These are phyloP conservation scores for Muricea muricata DNA, from an alignment of 92 coral and sea anemone genomes.

Conservation along the genomic window DNA sequence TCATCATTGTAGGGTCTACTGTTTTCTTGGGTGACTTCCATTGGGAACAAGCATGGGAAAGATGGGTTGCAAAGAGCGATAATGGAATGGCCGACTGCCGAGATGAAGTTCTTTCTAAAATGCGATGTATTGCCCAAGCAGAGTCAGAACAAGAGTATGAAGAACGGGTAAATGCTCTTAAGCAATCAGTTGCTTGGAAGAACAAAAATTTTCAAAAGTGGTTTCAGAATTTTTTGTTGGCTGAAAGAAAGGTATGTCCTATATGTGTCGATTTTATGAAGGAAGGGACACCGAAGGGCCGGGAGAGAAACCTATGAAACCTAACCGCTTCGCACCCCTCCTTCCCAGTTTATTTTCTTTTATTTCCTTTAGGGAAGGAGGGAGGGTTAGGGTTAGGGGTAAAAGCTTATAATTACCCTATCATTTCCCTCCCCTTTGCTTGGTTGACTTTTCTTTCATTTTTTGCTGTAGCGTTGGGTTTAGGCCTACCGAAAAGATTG, in stretches of 20 bases:
- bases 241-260: conserved; percentile 34
- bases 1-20: not conserved
- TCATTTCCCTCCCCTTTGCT: no score
- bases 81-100: conserved; percentile 39
- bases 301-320: no score
- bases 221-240: conserved; percentile 21
- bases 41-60: conserved; percentile 39
- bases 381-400: no score
- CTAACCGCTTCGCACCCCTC: no score
- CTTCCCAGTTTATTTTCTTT: no score
- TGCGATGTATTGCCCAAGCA: conserved; percentile 26
- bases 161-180: conserved; percentile 5
- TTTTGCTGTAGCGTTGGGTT: conserved; percentile 55
- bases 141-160: conserved; percentile 35
- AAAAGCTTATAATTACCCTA: no score
- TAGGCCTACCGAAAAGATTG: conserved; percentile 37
- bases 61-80: conserved; percentile 33
- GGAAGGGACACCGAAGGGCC: no score
- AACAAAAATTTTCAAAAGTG: conserved; percentile 18
- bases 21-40: conserved; percentile 27
- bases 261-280: no score
- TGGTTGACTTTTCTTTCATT: not conserved
- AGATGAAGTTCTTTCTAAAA: conserved; percentile 53
- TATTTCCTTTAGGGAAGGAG: no score
- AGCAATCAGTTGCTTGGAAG: conserved; percentile 35